Percentiles rank a stretch among this genome's conserved stretches.
Evolutionary conservation across 1,140 invertebrate genomes (phyloP).

Genomic region (Parasteatoda tepidariorum): DNA sequence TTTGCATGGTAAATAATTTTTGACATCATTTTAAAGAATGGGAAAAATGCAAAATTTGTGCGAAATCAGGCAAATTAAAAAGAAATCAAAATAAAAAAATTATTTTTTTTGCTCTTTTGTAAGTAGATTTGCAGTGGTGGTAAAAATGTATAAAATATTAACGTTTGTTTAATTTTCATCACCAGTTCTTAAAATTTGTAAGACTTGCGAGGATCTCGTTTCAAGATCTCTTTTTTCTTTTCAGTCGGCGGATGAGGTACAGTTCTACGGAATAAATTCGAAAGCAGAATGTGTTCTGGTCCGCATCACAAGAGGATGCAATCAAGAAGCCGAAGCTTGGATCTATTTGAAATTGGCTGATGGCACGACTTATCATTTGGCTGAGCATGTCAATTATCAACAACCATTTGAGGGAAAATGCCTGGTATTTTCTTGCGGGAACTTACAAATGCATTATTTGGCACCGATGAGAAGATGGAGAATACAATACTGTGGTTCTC

Average conservation of each 20-base stretch:
- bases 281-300: conserved; percentile 23
- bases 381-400: not conserved
- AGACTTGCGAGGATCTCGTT: not conserved
- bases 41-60: not conserved
- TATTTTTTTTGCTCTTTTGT: too few species aligned
- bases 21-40: not conserved
- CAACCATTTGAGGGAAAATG: conserved; percentile 8
- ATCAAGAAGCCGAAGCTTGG: conserved; percentile 36
- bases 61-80: too few species aligned
- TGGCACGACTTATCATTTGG: conserved; percentile 7
- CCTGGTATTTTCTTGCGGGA: conserved; percentile 14
- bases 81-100: too few species aligned
- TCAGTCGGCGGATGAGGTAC: conserved; percentile 29
- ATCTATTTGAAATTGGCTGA: conserved; percentile 21
- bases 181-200: not conserved
- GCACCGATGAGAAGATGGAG: conserved; percentile 43
- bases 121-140: too few species aligned
- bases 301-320: not conserved
- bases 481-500: conserved; percentile 30
- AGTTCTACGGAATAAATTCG: conserved; percentile 38
- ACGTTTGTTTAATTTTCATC: not conserved
- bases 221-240: too few species aligned
- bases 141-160: too few species aligned
- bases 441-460: conserved; percentile 39
- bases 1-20: too few species aligned